A percentile compares a stretch with the other conserved stretches of the same genome.
Conservation (phyloP, 1,140 invertebrate species). For the Pectinophora gossypiella region DNA sequence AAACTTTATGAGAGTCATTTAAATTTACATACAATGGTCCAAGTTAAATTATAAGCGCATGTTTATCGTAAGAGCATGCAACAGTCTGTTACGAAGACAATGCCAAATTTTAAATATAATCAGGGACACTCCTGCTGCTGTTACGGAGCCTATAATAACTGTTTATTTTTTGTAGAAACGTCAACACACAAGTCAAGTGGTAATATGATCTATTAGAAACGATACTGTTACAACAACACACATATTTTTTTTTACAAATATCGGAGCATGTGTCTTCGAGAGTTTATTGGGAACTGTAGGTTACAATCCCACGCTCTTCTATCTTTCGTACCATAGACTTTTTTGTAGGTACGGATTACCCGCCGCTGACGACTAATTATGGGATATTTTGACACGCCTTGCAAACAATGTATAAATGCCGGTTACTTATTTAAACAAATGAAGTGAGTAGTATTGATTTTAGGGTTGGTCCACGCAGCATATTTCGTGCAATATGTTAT, state of each 20-base stretch:
- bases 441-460: neutral
- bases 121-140: too few relatives aligned
- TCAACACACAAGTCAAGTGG: too few relatives aligned
- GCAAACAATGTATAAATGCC: neutral
- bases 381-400: neutral
- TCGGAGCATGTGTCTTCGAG: neutral
- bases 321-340: neutral
- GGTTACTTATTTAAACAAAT: neutral
- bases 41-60: constrained; percentile 1
- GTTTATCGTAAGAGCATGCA: neutral
- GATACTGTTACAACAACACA: neutral
- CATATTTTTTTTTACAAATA: neutral
- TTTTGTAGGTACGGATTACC: neutral
- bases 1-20: neutral
- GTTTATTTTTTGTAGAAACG: too few relatives aligned
- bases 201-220: neutral
- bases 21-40: neutral
- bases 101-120: too few relatives aligned
- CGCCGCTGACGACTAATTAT: neutral
- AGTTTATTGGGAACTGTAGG: neutral
- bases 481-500: constrained; percentile 7
- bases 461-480: neutral
- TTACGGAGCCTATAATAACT: too few relatives aligned
- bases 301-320: neutral
- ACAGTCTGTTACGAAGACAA: neutral